Conservation (phyloP, 2,888 invertebrate genomes). For the Alitta virens region DNA sequence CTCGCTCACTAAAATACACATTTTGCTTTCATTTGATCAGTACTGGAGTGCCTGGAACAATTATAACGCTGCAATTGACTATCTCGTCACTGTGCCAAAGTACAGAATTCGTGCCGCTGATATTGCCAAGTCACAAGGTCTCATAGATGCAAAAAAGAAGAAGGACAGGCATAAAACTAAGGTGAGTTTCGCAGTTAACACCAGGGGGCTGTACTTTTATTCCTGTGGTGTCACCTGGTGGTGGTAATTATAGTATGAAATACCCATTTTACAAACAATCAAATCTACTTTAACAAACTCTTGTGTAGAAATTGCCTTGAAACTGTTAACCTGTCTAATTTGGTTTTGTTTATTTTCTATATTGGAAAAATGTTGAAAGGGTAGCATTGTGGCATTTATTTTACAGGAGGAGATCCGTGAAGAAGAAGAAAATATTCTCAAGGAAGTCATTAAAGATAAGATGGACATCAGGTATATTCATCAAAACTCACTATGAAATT, state of each 20-base stretch:
- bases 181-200: conserved; percentile 21
- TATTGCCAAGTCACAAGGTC: conserved; percentile 64
- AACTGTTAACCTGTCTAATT: too few relatives aligned
- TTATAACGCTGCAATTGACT: conserved; percentile 79
- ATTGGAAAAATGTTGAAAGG: too few relatives aligned
- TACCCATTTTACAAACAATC: too few relatives aligned
- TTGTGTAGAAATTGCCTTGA: too few relatives aligned
- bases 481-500: too few relatives aligned
- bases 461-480: conserved; percentile 82
- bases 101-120: conserved; percentile 70
- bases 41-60: conserved; percentile 61
- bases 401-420: conserved; percentile 63
- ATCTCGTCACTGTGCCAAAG: conserved; percentile 82
- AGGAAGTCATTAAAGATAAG: conserved; percentile 82
- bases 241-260: too few relatives aligned
- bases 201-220: background rate
- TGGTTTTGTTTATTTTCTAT: too few relatives aligned
- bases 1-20: too few relatives aligned
- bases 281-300: too few relatives aligned
- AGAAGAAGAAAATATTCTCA: conserved; percentile 77
- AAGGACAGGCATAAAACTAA: conserved; percentile 38
- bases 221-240: too few relatives aligned
- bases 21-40: conserved; percentile 44
- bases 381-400: background rate
- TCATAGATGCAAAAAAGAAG: conserved; percentile 56